A percentile compares a stretch with the other conserved stretches of the same genome.
These are phyloP conservation scores for Pyrgus malvae DNA, from an alignment of 2,888 invertebrate genomes.

Conservation along the genomic window DNA sequence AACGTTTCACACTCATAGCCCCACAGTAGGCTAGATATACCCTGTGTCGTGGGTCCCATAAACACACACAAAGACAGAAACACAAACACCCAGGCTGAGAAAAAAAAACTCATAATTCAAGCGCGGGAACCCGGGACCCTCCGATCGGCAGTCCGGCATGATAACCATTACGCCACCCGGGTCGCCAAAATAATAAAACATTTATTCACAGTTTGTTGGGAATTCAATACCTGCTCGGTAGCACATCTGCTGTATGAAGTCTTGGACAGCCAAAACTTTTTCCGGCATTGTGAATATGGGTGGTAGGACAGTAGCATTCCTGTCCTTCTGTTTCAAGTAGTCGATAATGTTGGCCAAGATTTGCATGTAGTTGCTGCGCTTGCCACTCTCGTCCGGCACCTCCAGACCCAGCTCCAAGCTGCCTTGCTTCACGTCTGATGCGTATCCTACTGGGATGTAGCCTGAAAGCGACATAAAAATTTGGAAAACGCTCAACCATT, in stretches of 20 bases:
- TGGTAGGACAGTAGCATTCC: conserved; percentile 42
- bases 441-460: conserved; percentile 60
- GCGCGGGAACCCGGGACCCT: no score
- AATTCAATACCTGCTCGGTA: conserved; percentile 53
- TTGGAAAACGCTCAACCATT: no score
- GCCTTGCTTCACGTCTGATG: conserved; percentile 55
- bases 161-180: no score
- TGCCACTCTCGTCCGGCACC: conserved; percentile 48
- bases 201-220: no score
- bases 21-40: no score
- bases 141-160: no score
- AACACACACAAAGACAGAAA: no score
- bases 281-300: conserved; percentile 65
- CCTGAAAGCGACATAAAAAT: conserved; percentile 49
- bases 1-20: no score
- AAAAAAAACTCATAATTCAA: no score
- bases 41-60: no score
- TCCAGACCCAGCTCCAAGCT: conserved; percentile 50
- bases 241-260: conserved; percentile 62
- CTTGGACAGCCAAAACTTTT: conserved; percentile 48
- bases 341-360: conserved; percentile 60
- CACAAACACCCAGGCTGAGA: no score
- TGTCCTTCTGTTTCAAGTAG: conserved; percentile 50
- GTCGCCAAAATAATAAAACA: no score
- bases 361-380: conserved; percentile 46